A percentile compares a stretch with the other conserved stretches of the same genome.
Conservation (phyloP, 37 sponge, comb jelly and placozoan genomes). For the Halichondria panicea region DNA sequence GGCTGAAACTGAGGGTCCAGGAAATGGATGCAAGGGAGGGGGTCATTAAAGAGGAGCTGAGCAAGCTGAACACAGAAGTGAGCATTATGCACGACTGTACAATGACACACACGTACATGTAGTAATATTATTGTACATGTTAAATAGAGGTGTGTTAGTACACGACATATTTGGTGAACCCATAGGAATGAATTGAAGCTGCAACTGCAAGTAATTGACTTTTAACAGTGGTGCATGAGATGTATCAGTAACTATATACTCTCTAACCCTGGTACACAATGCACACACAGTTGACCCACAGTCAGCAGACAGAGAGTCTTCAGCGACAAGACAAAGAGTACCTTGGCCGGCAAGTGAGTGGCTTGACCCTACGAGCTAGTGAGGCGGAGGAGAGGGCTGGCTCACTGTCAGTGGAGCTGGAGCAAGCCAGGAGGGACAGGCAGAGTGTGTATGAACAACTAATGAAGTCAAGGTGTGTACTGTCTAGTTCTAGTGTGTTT, state of each 20-base stretch:
- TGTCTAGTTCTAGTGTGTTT: too few relatives aligned
- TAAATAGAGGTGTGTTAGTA: too few relatives aligned
- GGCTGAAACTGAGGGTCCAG: background rate
- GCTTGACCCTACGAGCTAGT: constrained; percentile 24
- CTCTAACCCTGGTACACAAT: too few relatives aligned
- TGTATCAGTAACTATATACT: too few relatives aligned
- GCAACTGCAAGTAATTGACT: too few relatives aligned
- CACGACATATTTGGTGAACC: too few relatives aligned
- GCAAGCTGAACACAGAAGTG: constrained; percentile 21
- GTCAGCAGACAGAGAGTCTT: constrained; percentile 57
- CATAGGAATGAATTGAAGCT: too few relatives aligned
- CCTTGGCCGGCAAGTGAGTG: constrained; percentile 59
- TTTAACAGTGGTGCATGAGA: too few relatives aligned
- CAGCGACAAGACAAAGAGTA: constrained; percentile 88
- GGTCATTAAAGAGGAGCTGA: constrained; percentile 5
- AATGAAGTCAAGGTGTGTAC: constrained; percentile 42
- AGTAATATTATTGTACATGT: too few relatives aligned
- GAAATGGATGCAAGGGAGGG: constrained; percentile 12
- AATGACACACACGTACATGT: too few relatives aligned
- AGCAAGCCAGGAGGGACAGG: constrained; percentile 42
- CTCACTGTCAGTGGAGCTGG: constrained; percentile 24
- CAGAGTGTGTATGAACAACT: constrained; percentile 79
- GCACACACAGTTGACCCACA: too few relatives aligned
- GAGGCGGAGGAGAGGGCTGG: constrained; percentile 60
- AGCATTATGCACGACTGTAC: too few relatives aligned